Percentiles rank a stretch among this genome's conserved stretches.
Evolutionary conservation across 1,140 invertebrate species (phyloP).

Genomic region (Drosophila prosaltans): DNA sequence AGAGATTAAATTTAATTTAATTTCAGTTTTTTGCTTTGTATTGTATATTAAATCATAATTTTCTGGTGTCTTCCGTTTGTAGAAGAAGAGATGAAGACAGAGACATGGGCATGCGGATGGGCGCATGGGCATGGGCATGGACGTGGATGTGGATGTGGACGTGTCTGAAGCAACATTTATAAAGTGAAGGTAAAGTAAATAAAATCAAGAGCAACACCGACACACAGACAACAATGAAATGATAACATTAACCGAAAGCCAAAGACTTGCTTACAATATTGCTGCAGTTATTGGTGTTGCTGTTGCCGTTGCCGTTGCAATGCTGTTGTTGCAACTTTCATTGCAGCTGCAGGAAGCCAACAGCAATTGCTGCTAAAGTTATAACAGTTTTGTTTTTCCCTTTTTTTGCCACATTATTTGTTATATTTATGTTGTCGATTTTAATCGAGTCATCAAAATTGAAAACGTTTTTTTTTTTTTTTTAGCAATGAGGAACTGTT

Average conservation of each 20-base stretch:
- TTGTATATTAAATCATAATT: slow-evolving; percentile 6
- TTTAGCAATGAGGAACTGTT: not conserved
- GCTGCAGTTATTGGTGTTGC: not conserved
- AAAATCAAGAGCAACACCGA: slow-evolving; percentile 12
- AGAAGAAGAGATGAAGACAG: not conserved
- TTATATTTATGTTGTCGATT: not conserved
- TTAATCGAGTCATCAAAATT: slow-evolving; percentile 5
- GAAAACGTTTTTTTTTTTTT: not conserved
- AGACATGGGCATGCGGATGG: not conserved
- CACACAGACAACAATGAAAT: slow-evolving; percentile 7
- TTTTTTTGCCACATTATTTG: not conserved
- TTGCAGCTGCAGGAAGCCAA: slow-evolving; percentile 10
- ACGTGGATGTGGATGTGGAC: not conserved
- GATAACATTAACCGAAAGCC: slow-evolving; percentile 9
- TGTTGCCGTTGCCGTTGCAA: not conserved
- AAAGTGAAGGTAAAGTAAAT: slow-evolving; percentile 12
- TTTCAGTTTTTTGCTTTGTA: not conserved
- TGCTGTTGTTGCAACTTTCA: slow-evolving; percentile 11
- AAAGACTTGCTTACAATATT: not conserved
- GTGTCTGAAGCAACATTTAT: slow-evolving; percentile 11
- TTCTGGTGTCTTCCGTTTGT: slow-evolving; percentile 5
- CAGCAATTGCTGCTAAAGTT: not conserved
- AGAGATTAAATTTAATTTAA: slow-evolving; percentile 11
- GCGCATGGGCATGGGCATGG: not conserved
- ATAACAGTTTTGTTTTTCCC: slow-evolving; percentile 4